Evolutionary conservation across 1,140 invertebrate species (phyloP), one percentile per base, ranked within the genome.

Genomic region (Galendromus occidentalis): DNA sequence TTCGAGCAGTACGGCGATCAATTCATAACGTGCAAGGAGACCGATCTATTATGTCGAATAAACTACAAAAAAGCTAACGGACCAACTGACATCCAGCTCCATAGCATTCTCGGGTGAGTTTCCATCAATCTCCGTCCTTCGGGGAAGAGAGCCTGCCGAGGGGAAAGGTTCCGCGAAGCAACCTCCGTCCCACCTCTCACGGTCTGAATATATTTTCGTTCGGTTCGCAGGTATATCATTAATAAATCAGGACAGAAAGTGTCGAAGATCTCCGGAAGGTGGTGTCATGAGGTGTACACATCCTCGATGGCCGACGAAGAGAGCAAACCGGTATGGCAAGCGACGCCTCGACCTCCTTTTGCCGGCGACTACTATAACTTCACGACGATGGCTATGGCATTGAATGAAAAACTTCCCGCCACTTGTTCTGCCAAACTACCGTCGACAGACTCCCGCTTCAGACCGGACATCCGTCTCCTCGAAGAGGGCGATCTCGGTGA

Each of bases 381-480:
- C 75, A 95, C 91, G 1, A 76, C 82, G 65, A 96, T 95, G 75
- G 87, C 92, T 4, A 89, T 96, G 84, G 84, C 85, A 44, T 76
- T 97, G 55, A 98, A 98, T 78, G 90, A 94, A 74, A 72, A 91
- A 70, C 81, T 85, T 76, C 75, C 75, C 66, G 75, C 78, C 33
- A 18, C 51, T 25, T 25, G 14, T 25, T 22, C 18, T 20, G 77
- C 68, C 44, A 29, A 42, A 0, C 73, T 95, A 7, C 89, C 90
- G 68, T 85, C 86, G 9, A 96, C 92, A 20, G 93, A 97, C 77
- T 88, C 87, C 44, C 77, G 92, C 65, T 78, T 91, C 39, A 81
- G 92, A 68, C 91, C 91, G 14, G 93, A 97, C 77, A 88, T 96
- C 65, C 79, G 88, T 66, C 83, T 86, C 72, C 75, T 96, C 68